Percentiles rank a stretch among this genome's conserved stretches.
Conservation (phyloP, 37 sponge, comb jelly and placozoan species). For the Lycopodina hypogea region DNA sequence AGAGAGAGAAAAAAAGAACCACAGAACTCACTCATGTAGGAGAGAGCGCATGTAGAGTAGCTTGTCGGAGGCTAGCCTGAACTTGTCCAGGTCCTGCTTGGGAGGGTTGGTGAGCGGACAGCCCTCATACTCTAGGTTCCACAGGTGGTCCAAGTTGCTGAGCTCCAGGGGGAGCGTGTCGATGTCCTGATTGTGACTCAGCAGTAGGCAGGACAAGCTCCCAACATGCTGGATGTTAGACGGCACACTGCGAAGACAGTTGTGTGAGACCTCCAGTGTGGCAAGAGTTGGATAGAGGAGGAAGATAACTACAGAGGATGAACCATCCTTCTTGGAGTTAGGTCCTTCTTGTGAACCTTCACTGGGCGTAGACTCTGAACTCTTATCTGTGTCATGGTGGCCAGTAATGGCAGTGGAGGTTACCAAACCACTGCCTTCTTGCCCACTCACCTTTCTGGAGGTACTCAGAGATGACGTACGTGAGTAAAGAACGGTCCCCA, state of each 20-base stretch:
- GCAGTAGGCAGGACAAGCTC: constrained; percentile 46
- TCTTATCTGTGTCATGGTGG: not conserved
- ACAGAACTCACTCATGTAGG: constrained; percentile 67
- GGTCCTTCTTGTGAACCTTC: constrained; percentile 23
- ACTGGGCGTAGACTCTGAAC: constrained; percentile 13
- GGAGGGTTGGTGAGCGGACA: constrained; percentile 67
- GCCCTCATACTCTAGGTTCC: constrained; percentile 74
- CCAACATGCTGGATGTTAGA: constrained; percentile 45
- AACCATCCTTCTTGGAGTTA: not conserved
- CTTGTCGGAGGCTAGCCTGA: constrained; percentile 61
- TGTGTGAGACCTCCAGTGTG: constrained; percentile 69
- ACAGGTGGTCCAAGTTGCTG: constrained; percentile 74
- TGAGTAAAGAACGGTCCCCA: not conserved
- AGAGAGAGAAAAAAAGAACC: not conserved
- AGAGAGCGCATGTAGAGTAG: constrained; percentile 76
- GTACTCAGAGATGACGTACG: not conserved
- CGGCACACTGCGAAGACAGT: constrained; percentile 49
- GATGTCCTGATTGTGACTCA: constrained; percentile 73
- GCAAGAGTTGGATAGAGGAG: constrained; percentile 69
- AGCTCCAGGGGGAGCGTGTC: constrained; percentile 73
- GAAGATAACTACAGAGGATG: constrained; percentile 7
- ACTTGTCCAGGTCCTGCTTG: constrained; percentile 66
- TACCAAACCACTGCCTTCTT: not conserved
- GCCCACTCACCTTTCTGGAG: not conserved
- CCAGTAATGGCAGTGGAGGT: not conserved